Evolutionary conservation across 2,113 vertebrate species (phyloP).

Genomic region (Notarius quadriscutis): DNA sequence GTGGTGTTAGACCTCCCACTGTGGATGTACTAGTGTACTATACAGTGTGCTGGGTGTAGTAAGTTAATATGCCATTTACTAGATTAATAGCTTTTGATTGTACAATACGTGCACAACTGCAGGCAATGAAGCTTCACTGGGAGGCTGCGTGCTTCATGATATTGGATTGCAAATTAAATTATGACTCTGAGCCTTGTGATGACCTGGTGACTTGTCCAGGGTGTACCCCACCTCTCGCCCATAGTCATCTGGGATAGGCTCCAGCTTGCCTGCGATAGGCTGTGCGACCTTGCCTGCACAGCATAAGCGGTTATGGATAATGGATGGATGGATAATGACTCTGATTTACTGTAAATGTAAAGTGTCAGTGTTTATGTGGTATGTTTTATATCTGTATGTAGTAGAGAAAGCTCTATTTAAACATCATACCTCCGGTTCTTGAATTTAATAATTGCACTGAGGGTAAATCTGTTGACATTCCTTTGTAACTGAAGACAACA

Average conservation of each 20-base stretch:
- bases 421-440: neutral
- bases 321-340: too few relatives aligned
- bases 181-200: neutral
- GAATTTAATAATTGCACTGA: neutral
- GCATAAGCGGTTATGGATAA: too few relatives aligned
- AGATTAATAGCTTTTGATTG: conserved; percentile 14
- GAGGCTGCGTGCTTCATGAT: neutral
- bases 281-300: too few relatives aligned
- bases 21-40: neutral
- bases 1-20: neutral
- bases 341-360: neutral
- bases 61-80: neutral
- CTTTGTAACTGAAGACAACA: neutral
- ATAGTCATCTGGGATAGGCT: too few relatives aligned
- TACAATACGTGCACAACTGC: conserved; percentile 14
- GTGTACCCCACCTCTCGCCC: too few relatives aligned
- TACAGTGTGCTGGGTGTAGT: neutral
- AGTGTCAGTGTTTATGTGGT: neutral
- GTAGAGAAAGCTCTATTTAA: neutral
- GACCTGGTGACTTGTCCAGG: too few relatives aligned
- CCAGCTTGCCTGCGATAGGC: too few relatives aligned
- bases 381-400: neutral
- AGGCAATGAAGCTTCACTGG: neutral
- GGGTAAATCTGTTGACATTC: neutral
- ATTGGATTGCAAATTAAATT: conserved; percentile 4